phyloP scores from a whole-genome alignment of 2,888 invertebrate genomes.

The Lochmaea capreae region DNA sequence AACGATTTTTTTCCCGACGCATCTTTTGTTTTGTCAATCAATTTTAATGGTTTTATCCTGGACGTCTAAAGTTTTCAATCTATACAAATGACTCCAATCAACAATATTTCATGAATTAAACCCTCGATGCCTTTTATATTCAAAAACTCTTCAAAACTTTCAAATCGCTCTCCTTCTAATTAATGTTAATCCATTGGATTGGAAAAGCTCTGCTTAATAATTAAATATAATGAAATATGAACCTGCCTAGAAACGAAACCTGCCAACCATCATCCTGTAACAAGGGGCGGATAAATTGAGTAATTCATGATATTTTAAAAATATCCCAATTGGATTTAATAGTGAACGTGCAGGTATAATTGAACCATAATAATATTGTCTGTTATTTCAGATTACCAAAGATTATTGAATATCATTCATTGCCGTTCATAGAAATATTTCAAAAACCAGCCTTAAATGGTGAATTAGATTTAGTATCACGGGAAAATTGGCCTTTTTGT shows the following conservation, averaged over 20 bases:
- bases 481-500: too few species aligned
- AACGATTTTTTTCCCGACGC: neutral
- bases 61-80: neutral
- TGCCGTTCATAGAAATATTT: too few species aligned
- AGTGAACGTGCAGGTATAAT: neutral
- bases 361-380: too few species aligned
- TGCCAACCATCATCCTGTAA: neutral
- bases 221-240: neutral
- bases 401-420: too few species aligned
- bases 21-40: neutral
- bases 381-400: too few species aligned
- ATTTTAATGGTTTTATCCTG: slow-evolving; percentile 9
- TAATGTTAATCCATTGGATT: slow-evolving; percentile 3
- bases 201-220: neutral
- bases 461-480: too few species aligned
- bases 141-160: neutral
- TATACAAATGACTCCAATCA: slow-evolving; percentile 5
- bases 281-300: neutral
- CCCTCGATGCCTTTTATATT: neutral
- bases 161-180: neutral
- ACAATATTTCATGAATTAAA: neutral
- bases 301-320: neutral
- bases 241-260: neutral
- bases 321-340: neutral
- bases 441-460: too few species aligned